Base-by-base conservation (phyloP, 2,113 vertebrate genomes). In the Catharus bicknelli region DNA sequence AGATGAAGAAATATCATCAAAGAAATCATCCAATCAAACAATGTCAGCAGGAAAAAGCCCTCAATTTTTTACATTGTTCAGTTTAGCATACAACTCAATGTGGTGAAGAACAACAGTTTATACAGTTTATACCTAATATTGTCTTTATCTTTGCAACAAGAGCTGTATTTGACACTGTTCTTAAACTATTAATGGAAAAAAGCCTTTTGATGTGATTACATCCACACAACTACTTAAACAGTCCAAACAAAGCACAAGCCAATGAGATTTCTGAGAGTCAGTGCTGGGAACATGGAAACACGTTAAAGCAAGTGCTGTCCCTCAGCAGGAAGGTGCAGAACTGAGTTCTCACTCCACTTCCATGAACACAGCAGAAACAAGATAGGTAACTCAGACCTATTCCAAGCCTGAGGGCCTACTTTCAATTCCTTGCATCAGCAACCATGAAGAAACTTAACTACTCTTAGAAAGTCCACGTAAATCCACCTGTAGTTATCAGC, bases 1-100 rank as follows among this genome's bases (percentile, higher is more conserved):
- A 90, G 85, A 91, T 74, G 91, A 93, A 85, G 95, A 94, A 91
- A 94, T 91, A 95, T 82, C 3, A 59, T 88, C 59, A 63, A 55
- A 34, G 81, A 74, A 63, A 91, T 83, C 42, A 70, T 8, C 32
- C 43, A n/a, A 79, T 21, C 73, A 57, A 84, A 53, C 0, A 21
- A 18, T 5, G 16, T 22, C 30, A 62, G 1, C 6, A 14, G 22
- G 20, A 10, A 58, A 75, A 90, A 80, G 32, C 30, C 36, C 16
- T 77, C 2, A 0, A 15, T 12, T 29, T 40, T 30, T 51, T 10
- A 1, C 27, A 47, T 22, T 59, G 20, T 34, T 79, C 70, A 40
- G 53, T 86, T 78, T 34, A 90, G 74, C 16, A 50, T 76, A 57
- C 58, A 91, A 45, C 26, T 57, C 29, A 68, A 1, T 1, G 9